These are phyloP conservation scores for Nothoprocta pentlandii DNA, from an alignment of 2,113 vertebrate species.

Conservation along the genomic window DNA sequence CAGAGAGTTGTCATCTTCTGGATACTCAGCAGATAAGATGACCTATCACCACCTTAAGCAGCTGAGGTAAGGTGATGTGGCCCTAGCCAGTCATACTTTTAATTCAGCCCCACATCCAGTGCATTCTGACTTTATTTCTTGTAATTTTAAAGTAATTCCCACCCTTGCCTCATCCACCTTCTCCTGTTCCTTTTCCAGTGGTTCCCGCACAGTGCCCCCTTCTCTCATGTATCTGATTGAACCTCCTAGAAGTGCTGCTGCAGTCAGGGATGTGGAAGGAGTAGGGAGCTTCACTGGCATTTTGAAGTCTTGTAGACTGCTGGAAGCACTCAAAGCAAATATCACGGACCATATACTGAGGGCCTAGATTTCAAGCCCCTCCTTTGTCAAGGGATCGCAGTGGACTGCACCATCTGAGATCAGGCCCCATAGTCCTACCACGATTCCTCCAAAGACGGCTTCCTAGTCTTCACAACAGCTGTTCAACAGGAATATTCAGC, in stretches of 20 bases:
- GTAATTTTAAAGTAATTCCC: neutral
- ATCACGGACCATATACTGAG: rapidly evolving
- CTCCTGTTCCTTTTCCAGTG: neutral
- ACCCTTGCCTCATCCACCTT: neutral
- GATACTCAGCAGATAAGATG: neutral
- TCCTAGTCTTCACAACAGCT: neutral
- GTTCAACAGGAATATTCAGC: neutral
- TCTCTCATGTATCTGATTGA: neutral
- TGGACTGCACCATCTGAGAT: neutral
- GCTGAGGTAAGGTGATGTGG: neutral
- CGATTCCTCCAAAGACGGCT: neutral
- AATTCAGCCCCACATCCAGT: neutral
- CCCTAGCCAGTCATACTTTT: neutral
- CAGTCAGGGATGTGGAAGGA: neutral
- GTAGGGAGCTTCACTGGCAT: rapidly evolving
- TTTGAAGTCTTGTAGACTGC: neutral
- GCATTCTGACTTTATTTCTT: neutral
- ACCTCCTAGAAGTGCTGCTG: neutral
- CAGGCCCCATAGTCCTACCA: neutral
- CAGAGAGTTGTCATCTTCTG: neutral
- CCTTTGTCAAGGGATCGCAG: neutral
- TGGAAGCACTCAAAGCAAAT: neutral
- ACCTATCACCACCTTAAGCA: neutral
- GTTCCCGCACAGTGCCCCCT: neutral
- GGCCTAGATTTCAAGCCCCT: neutral